Evolutionary conservation across 2,797 vertebrate genomes (phyloP).

Genomic region (Propithecus deckenii): DNA sequence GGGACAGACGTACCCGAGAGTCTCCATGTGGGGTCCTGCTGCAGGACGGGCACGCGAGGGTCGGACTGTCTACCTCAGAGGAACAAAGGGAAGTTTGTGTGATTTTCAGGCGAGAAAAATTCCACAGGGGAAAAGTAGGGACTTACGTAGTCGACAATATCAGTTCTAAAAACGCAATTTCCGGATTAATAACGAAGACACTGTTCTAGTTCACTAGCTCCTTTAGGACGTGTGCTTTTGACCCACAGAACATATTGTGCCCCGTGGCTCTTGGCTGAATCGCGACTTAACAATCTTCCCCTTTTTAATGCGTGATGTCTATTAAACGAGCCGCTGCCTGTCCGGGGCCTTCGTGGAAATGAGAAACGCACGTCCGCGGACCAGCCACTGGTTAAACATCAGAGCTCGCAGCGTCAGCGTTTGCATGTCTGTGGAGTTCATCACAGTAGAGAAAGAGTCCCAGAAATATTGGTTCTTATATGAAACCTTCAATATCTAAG

Average conservation of each 20-base stretch:
- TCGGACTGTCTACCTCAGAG: conserved; percentile 46
- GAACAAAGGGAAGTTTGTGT: conserved; percentile 75
- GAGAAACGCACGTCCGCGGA: conserved; percentile 80
- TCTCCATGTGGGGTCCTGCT: background rate
- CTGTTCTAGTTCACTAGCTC: conserved; percentile 83
- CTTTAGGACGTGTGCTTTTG: conserved; percentile 86
- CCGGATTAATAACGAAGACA: conserved; percentile 88
- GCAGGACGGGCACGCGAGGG: background rate
- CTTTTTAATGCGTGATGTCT: conserved; percentile 83
- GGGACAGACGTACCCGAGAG: background rate
- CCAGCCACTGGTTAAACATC: conserved; percentile 84
- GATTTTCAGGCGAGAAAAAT: conserved; percentile 77
- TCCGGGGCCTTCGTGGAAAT: conserved; percentile 81
- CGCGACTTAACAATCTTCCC: conserved; percentile 81
- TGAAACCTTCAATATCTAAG: conserved; percentile 42
- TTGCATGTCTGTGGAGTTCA: conserved; percentile 78
- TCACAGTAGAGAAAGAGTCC: conserved; percentile 74
- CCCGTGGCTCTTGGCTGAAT: conserved; percentile 87
- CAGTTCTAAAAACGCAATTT: conserved; percentile 90
- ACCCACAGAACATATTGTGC: conserved; percentile 89
- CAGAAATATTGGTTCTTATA: conserved; percentile 37
- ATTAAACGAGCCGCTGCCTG: conserved; percentile 84
- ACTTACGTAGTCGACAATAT: conserved; percentile 85
- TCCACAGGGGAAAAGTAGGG: conserved; percentile 71
- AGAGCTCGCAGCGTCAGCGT: conserved; percentile 84